Base-by-base conservation (phyloP, 2,888 invertebrate genomes). In the Anthophora plumipes region DNA sequence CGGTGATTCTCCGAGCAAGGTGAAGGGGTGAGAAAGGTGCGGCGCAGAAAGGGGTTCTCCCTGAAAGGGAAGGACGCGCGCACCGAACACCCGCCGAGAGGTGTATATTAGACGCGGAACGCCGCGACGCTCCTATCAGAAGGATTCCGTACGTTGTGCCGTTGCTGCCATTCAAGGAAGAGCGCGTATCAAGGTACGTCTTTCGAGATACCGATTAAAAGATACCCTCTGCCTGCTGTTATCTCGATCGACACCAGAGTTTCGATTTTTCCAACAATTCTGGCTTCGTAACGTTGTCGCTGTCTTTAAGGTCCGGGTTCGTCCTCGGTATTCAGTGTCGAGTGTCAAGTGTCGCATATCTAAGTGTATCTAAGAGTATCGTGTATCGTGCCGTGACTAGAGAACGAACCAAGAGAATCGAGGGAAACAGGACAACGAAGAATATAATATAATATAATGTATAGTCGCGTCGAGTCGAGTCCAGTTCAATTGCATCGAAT, bases 1-100 rank as follows among this genome's bases (percentile, higher is more conserved):
- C 81, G 66, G 66, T 72, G 71, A 94, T 94, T 94, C 94, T 94
- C 94, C 94, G 73, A 54, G 93, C 94, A 94, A n/a, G 43, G 48
- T 52, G 69, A 73, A 75, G 79, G 83, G 68, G 78, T 81, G n/a
- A n/a, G n/a, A n/a, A n/a, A n/a, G n/a, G n/a, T n/a, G n/a, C n/a
- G 77, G 80, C 72, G 77, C 81, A 83, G 84, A 82, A 81, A 78
- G 85, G 82, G 83, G 86, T 72, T 72, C 64, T 57, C 63, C 6
- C 54, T 91, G 94, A 94, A 92, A 92, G 94, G 77, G 61, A 71
- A 79, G 68, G 72, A 84, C 75, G 69, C 80, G 77, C 71, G 73
- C 70, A 80, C 76, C 77, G 91, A 89, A 90, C 91, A 87, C 90
- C 91, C 90, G 87, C 82, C 82, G 91, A 82, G 90, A 89, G 88